Base-by-base conservation (phyloP, 2,113 vertebrate species). In the Pseudorhombus dupliciocellatus region DNA sequence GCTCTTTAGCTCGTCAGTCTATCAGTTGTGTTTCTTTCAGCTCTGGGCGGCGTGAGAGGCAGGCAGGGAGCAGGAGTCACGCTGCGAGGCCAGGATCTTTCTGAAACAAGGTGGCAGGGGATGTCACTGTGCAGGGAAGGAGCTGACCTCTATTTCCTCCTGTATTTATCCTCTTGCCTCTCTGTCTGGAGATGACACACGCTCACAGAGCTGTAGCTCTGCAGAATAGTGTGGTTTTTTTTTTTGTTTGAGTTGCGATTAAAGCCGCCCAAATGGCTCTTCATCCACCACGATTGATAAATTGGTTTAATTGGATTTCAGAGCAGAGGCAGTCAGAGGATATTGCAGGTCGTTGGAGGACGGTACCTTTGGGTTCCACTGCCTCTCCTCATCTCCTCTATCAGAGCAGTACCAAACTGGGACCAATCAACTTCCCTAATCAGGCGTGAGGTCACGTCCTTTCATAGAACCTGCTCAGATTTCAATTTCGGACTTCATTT, bases 71-170 rank as follows among this genome's bases (percentile, higher is more conserved):
- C 60, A 70, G 66, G 60, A 78, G 69, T 77, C 80, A 22, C 48
- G 28, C 44, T 8, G 67, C 16, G 73, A 80, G 70, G 72, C 48
- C 61, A n/a, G 51, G 52, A 26, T 59, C 20, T 81, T 15, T 80
- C 48, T 71, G 78, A 78, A 65, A 78, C 64, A 34, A 62, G 59
- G 78, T 66, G 75, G 62, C 65, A 53, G 62, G 73, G 25, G 60
- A 79, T 77, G 86, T 80, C 58, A 63, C 30, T 58, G 80, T 81
- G 14, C 66, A 20, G 54, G 18, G 46, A 66, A 15, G 55, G 18
- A 42, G 44, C 60, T 72, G 79, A 88, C 87, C 88, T 81, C 83
- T 26, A 55, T 70, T 83, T 80, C 67, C 75, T 71, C 53, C 42
- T 21, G 51, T 73, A 46, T 73, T 87, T 65, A 77, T 82, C 72